A percentile compares a stretch with the other conserved stretches of the same genome.
These are phyloP conservation scores for Hesperophylax magnus DNA, from an alignment of 1,140 invertebrate genomes.

Conservation along the genomic window DNA sequence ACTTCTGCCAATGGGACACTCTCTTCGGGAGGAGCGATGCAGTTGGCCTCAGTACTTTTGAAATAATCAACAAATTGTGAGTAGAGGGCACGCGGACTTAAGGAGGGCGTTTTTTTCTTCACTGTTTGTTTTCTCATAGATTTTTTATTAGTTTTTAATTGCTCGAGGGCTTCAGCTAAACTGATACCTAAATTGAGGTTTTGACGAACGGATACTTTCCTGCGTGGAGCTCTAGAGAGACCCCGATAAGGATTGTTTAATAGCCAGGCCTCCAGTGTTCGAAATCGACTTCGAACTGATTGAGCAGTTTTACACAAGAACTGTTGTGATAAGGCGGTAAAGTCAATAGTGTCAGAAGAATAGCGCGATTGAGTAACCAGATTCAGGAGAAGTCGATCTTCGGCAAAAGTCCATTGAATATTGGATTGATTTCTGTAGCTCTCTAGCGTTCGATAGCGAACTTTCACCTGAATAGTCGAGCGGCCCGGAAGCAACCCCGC, in stretches of 20 bases:
- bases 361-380: conserved; percentile 2
- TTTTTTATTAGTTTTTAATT: conserved; percentile 7
- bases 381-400: conserved; percentile 32
- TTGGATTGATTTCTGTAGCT: background rate
- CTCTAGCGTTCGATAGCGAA: background rate
- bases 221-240: conserved; percentile 4
- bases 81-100: background rate
- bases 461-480: background rate
- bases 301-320: conserved; percentile 7
- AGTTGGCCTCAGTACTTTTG: conserved; percentile 9
- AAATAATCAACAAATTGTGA: conserved; percentile 40
- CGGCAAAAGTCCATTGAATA: conserved; percentile 21
- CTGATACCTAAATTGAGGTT: background rate
- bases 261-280: conserved; percentile 1
- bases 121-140: background rate
- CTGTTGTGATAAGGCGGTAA: background rate
- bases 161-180: conserved; percentile 21
- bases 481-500: conserved; percentile 32
- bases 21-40: background rate
- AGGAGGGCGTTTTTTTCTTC: conserved; percentile 3
- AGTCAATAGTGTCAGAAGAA: conserved; percentile 18
- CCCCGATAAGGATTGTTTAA: background rate
- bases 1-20: conserved; percentile 1
- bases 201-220: background rate
- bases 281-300: conserved; percentile 11